Evolutionary conservation across 2,797 vertebrate species (phyloP), one percentile per base, ranked within the genome.

Genomic region (Eospalax fontanierii): DNA sequence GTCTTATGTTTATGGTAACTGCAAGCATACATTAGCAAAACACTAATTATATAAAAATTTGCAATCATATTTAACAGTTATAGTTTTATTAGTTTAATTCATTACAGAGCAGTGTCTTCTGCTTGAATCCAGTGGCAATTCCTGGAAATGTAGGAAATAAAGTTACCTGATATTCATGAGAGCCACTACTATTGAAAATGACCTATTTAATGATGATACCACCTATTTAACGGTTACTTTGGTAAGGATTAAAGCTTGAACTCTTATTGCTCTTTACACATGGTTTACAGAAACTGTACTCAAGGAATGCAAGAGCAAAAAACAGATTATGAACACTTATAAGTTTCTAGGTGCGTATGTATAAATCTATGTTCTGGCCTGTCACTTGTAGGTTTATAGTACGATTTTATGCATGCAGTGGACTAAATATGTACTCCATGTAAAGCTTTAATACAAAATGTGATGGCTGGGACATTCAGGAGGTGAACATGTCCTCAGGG

Each of bases 231-330:
- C 35, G 65, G 65, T 15, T 54, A 89, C 40, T 93, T 90, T 74
- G 57, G 78, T 92, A 74, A 90, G 15, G n/a, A 89, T 59, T 38
- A 81, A 93, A 78, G 43, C 28, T 78, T 87, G 9, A 70, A 78
- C 28, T 75, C 80, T 92, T 95, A 81, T 33, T 95, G 89, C 40
- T 89, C 26, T 65, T 91, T 54, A 85, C 33, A 84, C 50, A 78
- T 8, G 9, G 79, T 24, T 21, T 71, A 83, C 0, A 66, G 57
- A 85, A 89, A 66, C 33, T 35, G 89, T 8, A 63, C 24, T 86
- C 19, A 74, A 75, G 87, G 38, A 84, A 68, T 26, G n/a, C 7
- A 84, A 78, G 28, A 71, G 57, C 66, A 54, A 75, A 54, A 75
- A 86, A 59, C 35, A 82, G 33, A 74, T 89, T 35, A 82, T 28